Percentiles rank a stretch among this genome's conserved stretches.
Evolutionary conservation across 2,888 invertebrate species (phyloP).

Genomic region (Phyto melanocephala): DNA sequence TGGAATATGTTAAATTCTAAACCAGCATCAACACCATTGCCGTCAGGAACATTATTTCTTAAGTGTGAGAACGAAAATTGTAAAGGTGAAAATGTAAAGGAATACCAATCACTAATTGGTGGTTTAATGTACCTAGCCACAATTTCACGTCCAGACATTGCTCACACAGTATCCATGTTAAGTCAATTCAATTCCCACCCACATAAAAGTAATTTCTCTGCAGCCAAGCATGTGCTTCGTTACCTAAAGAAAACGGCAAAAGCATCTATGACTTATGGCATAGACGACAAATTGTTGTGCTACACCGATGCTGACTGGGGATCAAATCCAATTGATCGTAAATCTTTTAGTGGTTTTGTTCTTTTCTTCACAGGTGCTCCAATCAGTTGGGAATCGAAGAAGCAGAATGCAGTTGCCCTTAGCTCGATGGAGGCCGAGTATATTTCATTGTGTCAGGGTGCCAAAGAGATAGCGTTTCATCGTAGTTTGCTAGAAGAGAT

Average conservation of each 20-base stretch:
- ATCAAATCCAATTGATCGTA: conserved; percentile 54
- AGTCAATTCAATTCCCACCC: conserved; percentile 58
- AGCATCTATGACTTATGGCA: neutral
- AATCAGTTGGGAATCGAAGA: conserved; percentile 62
- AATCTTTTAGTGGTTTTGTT: conserved; percentile 52
- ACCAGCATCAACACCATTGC: conserved; percentile 30
- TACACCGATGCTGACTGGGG: conserved; percentile 64
- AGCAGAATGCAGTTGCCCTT: conserved; percentile 50
- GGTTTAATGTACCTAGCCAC: conserved; percentile 50
- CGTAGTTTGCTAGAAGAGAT: conserved; percentile 57
- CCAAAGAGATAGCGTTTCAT: conserved; percentile 57
- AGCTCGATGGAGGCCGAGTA: conserved; percentile 65
- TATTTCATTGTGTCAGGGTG: conserved; percentile 57
- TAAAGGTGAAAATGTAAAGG: conserved; percentile 24
- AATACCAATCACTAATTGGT: conserved; percentile 52
- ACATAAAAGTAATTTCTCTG: conserved; percentile 62
- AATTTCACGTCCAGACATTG: conserved; percentile 54
- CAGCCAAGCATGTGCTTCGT: conserved; percentile 60
- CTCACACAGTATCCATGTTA: conserved; percentile 56
- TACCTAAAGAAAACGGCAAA: conserved; percentile 45
- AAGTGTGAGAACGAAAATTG: conserved; percentile 44
- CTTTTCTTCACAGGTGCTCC: conserved; percentile 50
- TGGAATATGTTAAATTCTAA: conserved; percentile 52
- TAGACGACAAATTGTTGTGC: conserved; percentile 40
- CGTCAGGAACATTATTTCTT: conserved; percentile 13